Evolutionary conservation across 2,888 invertebrate species (phyloP).

Genomic region (Pheosia tremula): DNA sequence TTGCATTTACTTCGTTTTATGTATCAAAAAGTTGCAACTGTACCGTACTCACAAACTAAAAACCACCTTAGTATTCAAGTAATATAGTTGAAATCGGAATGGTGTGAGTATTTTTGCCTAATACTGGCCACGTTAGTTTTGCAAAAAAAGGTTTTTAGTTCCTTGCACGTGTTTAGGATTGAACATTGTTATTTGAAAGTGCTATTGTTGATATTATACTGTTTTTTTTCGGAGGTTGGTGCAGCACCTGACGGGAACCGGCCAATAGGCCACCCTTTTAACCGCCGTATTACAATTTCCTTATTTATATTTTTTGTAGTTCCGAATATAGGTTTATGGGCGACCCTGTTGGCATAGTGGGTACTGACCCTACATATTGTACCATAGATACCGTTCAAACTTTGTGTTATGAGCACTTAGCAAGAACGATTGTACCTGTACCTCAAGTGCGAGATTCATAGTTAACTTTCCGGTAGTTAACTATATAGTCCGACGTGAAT

Average conservation of each 20-base stretch:
- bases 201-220: constrained; percentile 39
- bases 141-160: constrained; percentile 49
- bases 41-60: background rate
- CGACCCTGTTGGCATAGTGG: too few relatives aligned
- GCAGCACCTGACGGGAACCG: constrained; percentile 27
- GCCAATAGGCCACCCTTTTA: constrained; percentile 11
- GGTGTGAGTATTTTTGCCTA: constrained; percentile 31
- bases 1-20: background rate
- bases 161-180: constrained; percentile 52
- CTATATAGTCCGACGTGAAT: too few relatives aligned
- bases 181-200: constrained; percentile 36
- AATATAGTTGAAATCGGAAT: constrained; percentile 6
- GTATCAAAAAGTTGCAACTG: background rate
- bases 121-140: constrained; percentile 46
- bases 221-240: constrained; percentile 19
- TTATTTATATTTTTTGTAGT: background rate
- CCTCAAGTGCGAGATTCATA: too few relatives aligned
- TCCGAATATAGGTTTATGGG: background rate
- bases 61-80: background rate
- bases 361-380: too few relatives aligned
- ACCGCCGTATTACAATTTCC: background rate
- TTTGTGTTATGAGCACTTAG: too few relatives aligned
- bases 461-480: too few relatives aligned
- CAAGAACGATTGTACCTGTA: too few relatives aligned
- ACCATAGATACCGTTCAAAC: too few relatives aligned